Evolutionary conservation across 35 echinoderm and acorn worm genomes (phyloP), one percentile per base, ranked within the genome.

Genomic region (Holothuria glaberrima): DNA sequence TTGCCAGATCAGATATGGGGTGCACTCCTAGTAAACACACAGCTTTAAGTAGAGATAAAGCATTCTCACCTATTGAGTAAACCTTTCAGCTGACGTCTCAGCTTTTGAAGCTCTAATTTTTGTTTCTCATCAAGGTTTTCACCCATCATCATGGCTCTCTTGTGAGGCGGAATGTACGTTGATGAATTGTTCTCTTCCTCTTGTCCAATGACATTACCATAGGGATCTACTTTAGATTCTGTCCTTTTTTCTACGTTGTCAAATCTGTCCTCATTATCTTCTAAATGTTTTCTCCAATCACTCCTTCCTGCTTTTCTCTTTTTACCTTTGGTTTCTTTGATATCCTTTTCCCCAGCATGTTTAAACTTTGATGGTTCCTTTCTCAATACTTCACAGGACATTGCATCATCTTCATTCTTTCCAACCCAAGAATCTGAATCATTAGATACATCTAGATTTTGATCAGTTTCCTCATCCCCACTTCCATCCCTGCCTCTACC

Each of bases 91-190:
- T 99, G 97, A 28, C 92, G 92, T 35, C 82, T 81, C 32, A 99
- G 66, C 88, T 89, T 93, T 19, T 93, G 88, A 48, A 99, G 91
- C 52, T 99, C 87, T 6, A 62, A 83, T 72, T 93, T 87, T 35
- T 87, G 94, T 74, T 94, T 20, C 6, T 58, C 64, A 54, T 90
- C 82, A 45, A 83, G 26, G 12, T 50, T 73, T 48, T 91, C 65
- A 19, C 90, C 96, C 93, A 98, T 94, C 96, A 98, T 90, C 89
- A 90, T 86, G 31, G 96, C 96, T 84, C 96, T 86, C 59, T 93
- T 92, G 50, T 98, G 96, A 70, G 96, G 96, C 19, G 96, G 96
- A 13, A 98, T 88, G 82, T 98, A 98, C 0, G 82, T 59, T 6
- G 71, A 82, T 0, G 87, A 84, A 16, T 28, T 58, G 29, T 52